Evolutionary conservation across 2,797 vertebrate species (phyloP), one percentile per base, ranked within the genome.

Genomic region (Syngnathus acus): DNA sequence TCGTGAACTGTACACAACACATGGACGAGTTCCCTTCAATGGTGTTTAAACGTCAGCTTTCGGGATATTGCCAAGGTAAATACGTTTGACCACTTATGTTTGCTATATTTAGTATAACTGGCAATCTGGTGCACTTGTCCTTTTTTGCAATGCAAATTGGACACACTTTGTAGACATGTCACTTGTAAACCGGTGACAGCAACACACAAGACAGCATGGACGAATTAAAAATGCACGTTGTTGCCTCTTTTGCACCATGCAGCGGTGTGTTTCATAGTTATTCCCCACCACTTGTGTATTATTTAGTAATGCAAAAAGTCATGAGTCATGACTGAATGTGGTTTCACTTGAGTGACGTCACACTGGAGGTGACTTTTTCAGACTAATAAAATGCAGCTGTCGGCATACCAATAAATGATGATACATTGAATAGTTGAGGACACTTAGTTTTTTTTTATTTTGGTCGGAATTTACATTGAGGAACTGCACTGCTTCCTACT

Each of bases 271-370:
- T 37, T 57, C 55, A 37, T 16, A 17, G 6, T 2, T 57, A 37
- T 58, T 37, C 16, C 32, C 55, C 7, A 6, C 14, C 37, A 38
- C 26, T 59, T 6, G 9, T 23, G 50, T 23, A 39, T 23, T 62
- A 43, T 62, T 43, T 62, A 14, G 42, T 51, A 53, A 53, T 47
- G 59, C 17, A 60, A 60, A n/a, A 60, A 40, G 7, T 5, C 9
- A 4, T 75, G 79, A 84, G 70, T 83, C 84, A 76, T 51, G 66
- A 58, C 64, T 53, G 71, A 66, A 77, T 79, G 65, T 74, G 71
- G 81, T 88, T 87, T 87, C 84, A 75, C 72, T 81, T 58, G 68
- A 76, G 72, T 87, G 83, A 86, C 82, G 81, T 82, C 79, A 86
- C 17, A 11, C 48, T 23, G 42, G 26, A 62, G 68, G 47, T 74